Evolutionary conservation across 2,888 invertebrate genomes (phyloP), one percentile per base, ranked within the genome.

Genomic region (Spisula solida): DNA sequence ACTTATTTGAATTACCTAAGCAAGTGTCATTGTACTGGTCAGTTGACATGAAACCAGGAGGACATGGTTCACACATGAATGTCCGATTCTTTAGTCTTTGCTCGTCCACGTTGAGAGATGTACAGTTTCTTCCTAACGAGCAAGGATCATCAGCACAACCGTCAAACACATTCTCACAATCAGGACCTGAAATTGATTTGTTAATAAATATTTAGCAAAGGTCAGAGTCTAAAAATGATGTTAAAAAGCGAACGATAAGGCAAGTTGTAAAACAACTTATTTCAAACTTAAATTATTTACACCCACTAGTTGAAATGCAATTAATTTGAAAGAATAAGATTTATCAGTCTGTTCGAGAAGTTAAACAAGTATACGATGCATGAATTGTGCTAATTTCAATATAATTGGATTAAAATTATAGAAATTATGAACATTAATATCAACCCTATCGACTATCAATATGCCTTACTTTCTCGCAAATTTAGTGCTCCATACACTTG

Each of bases 151-250:
- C 29, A 0, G 80, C 85, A 85, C 85, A 85, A 1, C 85, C 85
- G 20, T 85, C 85, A 25, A 60, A 80, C 18, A 79, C 85, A 47
- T 79, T 18, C n/a, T 85, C 85, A 80, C 85, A 85, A 29, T 85
- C 85, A 0, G 14, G 18, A 56, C 85, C 85, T 85, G 41, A 41
- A 41, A 41, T 41, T 4, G n/a, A 66, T 6, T 4, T 66, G 25
- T 41, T 41, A 8, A 41, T 41, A 6, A 66, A 8, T n/a, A 55
- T 10, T 8, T n/a, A 66, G 1, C 20, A n/a, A 12, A 25, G 8
- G 60, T 66, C 25, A 66, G 4, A 10, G 10, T 66, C 25, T n/a
- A n/a, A 10, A 4, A 2, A 14, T 20, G 55, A 20, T 20, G 12
- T 55, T 20, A 18, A 14, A 20, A 2, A 14, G 12, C 12, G 55